Evolutionary conservation across 1,140 invertebrate genomes (phyloP).

Genomic region (Dinoponera quadriceps): DNA sequence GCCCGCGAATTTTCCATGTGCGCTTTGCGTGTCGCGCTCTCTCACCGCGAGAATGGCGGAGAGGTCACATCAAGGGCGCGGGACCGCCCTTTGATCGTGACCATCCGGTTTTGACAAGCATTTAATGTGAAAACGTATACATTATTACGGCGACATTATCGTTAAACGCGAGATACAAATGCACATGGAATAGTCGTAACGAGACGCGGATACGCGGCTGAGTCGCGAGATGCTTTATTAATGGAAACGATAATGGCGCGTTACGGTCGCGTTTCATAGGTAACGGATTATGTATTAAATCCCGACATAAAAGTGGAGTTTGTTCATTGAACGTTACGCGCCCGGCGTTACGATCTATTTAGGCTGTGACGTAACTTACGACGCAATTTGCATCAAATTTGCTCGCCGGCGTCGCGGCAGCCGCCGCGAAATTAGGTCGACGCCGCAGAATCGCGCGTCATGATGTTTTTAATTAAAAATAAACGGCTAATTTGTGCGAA

Average conservation of each 20-base stretch:
- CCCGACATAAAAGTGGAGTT: neutral
- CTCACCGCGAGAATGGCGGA: neutral
- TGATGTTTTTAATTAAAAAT: slow-evolving; percentile 56
- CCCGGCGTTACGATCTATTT: slow-evolving; percentile 38
- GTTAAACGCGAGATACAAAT: neutral
- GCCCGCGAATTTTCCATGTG: slow-evolving; percentile 2
- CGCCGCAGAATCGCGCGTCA: slow-evolving; percentile 12
- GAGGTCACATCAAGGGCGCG: neutral
- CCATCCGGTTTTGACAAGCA: neutral
- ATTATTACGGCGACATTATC: neutral
- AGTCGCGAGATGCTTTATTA: neutral
- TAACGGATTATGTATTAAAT: slow-evolving; percentile 31
- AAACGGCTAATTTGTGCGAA: slow-evolving; percentile 41
- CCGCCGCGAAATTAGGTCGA: slow-evolving; percentile 19
- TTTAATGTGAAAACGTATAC: no score
- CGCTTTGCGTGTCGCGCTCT: neutral
- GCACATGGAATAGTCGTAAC: neutral
- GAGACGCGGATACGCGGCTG: no score
- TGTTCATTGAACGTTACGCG: slow-evolving; percentile 33
- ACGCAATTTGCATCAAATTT: slow-evolving; percentile 45
- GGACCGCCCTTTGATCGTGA: neutral
- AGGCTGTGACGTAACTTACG: slow-evolving; percentile 37
- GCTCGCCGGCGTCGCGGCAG: neutral
- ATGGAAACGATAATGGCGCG: neutral
- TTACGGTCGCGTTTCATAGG: neutral